phyloP scores from a whole-genome alignment of 1,140 invertebrate species.

The Nomia melanderi region DNA sequence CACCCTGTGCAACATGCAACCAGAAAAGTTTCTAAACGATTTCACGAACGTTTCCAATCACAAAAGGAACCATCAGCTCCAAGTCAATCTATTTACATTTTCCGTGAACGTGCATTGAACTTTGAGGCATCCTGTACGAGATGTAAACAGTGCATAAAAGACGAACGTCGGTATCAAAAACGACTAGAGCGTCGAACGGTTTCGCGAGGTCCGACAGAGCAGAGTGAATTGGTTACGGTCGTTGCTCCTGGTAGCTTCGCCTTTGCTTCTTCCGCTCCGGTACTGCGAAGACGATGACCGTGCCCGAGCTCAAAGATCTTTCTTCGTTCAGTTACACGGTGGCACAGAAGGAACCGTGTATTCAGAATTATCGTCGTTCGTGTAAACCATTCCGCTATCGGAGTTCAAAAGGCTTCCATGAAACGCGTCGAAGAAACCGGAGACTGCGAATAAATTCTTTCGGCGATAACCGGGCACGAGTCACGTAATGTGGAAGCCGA shows the following conservation, averaged over 20 bases:
- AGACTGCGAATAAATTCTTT: conserved; percentile 18
- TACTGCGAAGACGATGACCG: conserved; percentile 15
- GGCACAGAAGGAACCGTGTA: conserved; percentile 12
- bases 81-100: too few species aligned
- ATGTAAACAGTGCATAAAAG: not conserved
- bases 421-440: not conserved
- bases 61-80: too few species aligned
- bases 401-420: not conserved
- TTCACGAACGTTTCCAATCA: too few species aligned
- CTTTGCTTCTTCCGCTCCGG: conserved; percentile 6
- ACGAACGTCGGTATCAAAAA: not conserved
- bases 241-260: conserved; percentile 52
- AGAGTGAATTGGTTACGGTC: conserved; percentile 57
- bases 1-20: too few species aligned
- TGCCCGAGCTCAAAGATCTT: not conserved
- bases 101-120: too few species aligned
- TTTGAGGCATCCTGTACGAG: not conserved
- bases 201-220: conserved; percentile 32
- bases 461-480: conserved; percentile 5
- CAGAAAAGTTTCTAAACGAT: too few species aligned
- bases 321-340: conserved; percentile 12
- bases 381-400: too few species aligned
- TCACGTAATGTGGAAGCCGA: conserved; percentile 31
- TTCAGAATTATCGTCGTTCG: not conserved
- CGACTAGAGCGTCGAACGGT: conserved; percentile 27